Evolutionary conservation across 2,797 vertebrate species (phyloP).

Genomic region (Fundulus diaphanus): DNA sequence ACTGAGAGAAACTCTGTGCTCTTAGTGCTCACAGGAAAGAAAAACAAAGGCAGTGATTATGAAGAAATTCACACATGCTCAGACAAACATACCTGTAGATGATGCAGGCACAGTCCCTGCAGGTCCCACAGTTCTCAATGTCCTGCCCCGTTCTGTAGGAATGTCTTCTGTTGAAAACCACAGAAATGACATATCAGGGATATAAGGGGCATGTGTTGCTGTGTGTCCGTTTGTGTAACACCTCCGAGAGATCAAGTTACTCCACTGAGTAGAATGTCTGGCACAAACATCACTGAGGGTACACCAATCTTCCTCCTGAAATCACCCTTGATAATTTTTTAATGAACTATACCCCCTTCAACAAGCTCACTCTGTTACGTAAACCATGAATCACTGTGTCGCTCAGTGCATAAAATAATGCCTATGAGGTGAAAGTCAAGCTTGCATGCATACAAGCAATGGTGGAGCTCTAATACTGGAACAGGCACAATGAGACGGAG

Average conservation of each 20-base stretch:
- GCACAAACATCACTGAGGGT: conserved; percentile 32
- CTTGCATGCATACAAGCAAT: conserved; percentile 53
- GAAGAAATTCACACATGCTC: conserved; percentile 24
- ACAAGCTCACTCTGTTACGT: conserved; percentile 66
- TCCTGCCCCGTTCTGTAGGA: conserved; percentile 89
- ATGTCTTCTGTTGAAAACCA: conserved; percentile 83
- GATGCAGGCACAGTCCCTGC: conserved; percentile 91
- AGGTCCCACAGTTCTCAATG: conserved; percentile 90
- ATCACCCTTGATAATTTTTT: conserved; percentile 71
- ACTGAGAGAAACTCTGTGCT: conserved; percentile 48
- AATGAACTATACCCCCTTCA: conserved; percentile 71
- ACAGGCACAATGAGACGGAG: conserved; percentile 38
- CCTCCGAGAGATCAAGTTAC: conserved; percentile 42
- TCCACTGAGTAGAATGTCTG: conserved; percentile 31
- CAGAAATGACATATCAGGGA: conserved; percentile 71
- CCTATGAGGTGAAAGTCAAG: conserved; percentile 73
- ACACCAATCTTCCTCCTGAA: conserved; percentile 48
- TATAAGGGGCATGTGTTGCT: conserved; percentile 46
- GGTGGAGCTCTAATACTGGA: conserved; percentile 34
- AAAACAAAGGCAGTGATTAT: conserved; percentile 28
- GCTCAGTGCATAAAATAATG: conserved; percentile 74
- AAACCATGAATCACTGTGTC: conserved; percentile 75
- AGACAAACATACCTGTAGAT: conserved; percentile 86
- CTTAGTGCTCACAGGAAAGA: conserved; percentile 15
- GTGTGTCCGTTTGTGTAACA: conserved; percentile 26